Base-by-base conservation (phyloP, 2,888 invertebrate species). In the Pachliopta kotzebuea region DNA sequence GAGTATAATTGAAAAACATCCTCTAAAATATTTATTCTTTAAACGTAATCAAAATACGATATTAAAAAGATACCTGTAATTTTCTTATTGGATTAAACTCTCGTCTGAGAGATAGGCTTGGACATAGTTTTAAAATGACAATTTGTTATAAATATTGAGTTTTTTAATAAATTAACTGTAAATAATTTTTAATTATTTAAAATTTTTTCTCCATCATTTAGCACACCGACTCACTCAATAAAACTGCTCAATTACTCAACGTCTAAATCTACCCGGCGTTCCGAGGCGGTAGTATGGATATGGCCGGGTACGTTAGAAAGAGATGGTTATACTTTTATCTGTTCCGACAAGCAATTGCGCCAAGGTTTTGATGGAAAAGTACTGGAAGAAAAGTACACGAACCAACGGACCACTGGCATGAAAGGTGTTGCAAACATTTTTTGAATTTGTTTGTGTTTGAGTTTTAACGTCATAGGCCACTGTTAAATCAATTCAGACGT, bases 351-450 rank as follows among this genome's bases (percentile, higher is more conserved):
- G 72, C 70, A 69, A 71, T 70, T 76, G 72, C 74, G 72, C 69
- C 75, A 76, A 79, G 78, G 75, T 73, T 78, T 72, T 71, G 72
- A 80, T 82, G 86, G 88, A 88, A 88, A 86, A 85, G 77, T 86
- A 88, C 88, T 81, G 80, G 76, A 78, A 79, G 79, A 85, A 86
- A 83, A 81, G 78, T 79, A 72, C 69, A 74, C 77, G 67, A 76
- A 76, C 74, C 72, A 77, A 73, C 73, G 72, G 72, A 70, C 70
- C 65, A 69, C 65, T 67, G 68, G 68, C 67, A 64, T 42, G 68
- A 23, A 79, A 83, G 83, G 23, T 45, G 71, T 73, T 49, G 63
- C 56, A 66, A 84, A 87, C 85, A 76, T 79, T 84, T 84, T 76
- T 31, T 37, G 49, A 61, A 42, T 55, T 59, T 65, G 60, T 60